Percentiles rank a stretch among this genome's conserved stretches.
Conservation (phyloP, 2,888 invertebrate species). For the Stratiomys singularior region DNA sequence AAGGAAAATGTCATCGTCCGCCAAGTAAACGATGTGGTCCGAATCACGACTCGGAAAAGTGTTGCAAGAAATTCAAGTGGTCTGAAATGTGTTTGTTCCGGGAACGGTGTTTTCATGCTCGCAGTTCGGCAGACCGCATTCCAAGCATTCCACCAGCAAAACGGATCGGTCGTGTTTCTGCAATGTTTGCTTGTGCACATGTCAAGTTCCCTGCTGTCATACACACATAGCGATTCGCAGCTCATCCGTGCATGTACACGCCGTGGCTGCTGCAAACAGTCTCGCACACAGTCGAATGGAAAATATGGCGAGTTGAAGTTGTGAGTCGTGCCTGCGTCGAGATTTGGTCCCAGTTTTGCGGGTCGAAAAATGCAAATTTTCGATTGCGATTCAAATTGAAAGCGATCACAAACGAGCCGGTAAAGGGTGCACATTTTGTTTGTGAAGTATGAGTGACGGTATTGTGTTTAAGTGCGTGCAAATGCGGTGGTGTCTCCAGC, state of each 20-base stretch:
- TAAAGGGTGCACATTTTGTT: slow-evolving; percentile 20
- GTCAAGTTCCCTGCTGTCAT: slow-evolving; percentile 45
- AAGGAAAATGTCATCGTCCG: too few species aligned
- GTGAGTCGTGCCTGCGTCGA: slow-evolving; percentile 47
- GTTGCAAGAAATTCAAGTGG: too few species aligned
- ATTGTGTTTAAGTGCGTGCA: slow-evolving; percentile 42
- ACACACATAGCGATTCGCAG: slow-evolving; percentile 18
- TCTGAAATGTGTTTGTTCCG: too few species aligned
- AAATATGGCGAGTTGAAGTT: slow-evolving; percentile 48
- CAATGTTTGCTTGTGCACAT: slow-evolving; percentile 49
- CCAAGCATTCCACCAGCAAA: too few species aligned
- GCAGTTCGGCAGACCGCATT: too few species aligned
- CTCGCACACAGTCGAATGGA: slow-evolving; percentile 46
- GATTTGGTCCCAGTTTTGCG: slow-evolving; percentile 46
- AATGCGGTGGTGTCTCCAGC: background rate
- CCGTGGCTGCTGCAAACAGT: slow-evolving; percentile 16
- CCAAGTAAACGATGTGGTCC: too few species aligned
- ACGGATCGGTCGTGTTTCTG: slow-evolving; percentile 14
- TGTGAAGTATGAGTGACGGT: background rate
- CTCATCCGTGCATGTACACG: slow-evolving; percentile 11
- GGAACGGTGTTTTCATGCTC: too few species aligned
- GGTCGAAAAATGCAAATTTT: slow-evolving; percentile 49
- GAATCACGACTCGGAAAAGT: too few species aligned
- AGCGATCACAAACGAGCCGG: slow-evolving; percentile 47
- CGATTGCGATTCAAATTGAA: slow-evolving; percentile 44